Conservation (phyloP, 2,888 invertebrate species). For the Trichacis sp. region DNA sequence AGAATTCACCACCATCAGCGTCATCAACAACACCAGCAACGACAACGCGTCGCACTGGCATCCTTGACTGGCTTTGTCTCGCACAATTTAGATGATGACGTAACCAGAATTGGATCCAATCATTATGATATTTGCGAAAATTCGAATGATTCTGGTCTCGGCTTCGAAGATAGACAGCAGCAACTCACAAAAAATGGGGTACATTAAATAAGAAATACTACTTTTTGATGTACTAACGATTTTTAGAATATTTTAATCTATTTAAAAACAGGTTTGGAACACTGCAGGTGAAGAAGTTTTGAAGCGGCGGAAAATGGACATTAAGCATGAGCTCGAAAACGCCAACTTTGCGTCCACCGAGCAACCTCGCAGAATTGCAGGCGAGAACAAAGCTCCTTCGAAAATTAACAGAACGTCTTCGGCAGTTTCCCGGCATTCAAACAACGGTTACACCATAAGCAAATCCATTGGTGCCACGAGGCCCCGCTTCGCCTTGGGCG, state of each 20-base stretch:
- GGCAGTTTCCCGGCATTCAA: constrained; percentile 66
- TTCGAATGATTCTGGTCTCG: constrained; percentile 90
- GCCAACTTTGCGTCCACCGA: constrained; percentile 78
- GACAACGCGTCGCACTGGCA: constrained; percentile 46
- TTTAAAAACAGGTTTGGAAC: constrained; percentile 26
- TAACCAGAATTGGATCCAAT: constrained; percentile 65
- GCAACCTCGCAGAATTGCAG: constrained; percentile 59
- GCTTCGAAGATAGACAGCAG: constrained; percentile 79
- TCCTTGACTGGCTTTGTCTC: constrained; percentile 68
- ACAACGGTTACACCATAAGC: constrained; percentile 60
- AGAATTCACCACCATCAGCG: constrained; percentile 70
- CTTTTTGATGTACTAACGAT: no score
- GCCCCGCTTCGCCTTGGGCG: constrained; percentile 71
- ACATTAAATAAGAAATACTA: no score
- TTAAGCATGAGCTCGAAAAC: constrained; percentile 81
- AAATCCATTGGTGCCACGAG: constrained; percentile 72
- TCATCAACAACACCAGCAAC: constrained; percentile 51
- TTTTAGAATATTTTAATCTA: no score
- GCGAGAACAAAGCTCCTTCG: constrained; percentile 50
- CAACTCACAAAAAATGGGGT: constrained; percentile 61
- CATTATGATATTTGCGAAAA: constrained; percentile 83
- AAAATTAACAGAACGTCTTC: constrained; percentile 67
- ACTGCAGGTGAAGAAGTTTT: constrained; percentile 69
- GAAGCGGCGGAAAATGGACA: constrained; percentile 75
- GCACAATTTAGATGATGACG: constrained; percentile 71